A percentile compares a stretch with the other conserved stretches of the same genome.
Evolutionary conservation across 2,888 invertebrate genomes (phyloP).

Genomic region (Hydrotaea diabolus): DNA sequence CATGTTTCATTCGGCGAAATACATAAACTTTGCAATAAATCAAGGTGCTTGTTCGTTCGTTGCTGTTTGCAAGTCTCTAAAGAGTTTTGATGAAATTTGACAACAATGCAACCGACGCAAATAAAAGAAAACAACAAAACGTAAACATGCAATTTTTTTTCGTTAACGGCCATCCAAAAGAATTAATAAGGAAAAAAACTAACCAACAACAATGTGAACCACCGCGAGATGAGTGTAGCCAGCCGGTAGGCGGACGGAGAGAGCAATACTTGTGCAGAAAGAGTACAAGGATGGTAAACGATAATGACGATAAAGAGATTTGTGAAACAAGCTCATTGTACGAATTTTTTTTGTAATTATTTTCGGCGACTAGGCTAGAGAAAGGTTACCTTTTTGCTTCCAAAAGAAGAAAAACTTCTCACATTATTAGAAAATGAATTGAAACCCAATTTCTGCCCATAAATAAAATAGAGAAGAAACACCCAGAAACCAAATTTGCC

Average conservation of each 20-base stretch:
- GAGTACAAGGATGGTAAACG: background rate
- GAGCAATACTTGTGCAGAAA: background rate
- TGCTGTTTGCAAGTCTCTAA: background rate
- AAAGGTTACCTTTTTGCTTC: background rate
- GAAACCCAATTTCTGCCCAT: background rate
- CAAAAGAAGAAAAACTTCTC: background rate
- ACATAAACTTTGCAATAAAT: conserved; percentile 33
- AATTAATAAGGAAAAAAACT: background rate
- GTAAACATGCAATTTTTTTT: conserved; percentile 29
- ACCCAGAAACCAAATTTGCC: no score
- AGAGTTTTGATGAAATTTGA: conserved; percentile 38
- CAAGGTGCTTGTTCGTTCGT: conserved; percentile 22
- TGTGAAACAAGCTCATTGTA: background rate
- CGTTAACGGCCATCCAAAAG: background rate
- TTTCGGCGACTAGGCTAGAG: background rate
- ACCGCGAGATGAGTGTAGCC: background rate
- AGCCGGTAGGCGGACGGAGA: background rate
- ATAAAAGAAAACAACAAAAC: background rate
- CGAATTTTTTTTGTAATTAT: no score
- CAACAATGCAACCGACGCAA: conserved; percentile 12
- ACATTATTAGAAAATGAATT: background rate
- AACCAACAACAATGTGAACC: background rate
- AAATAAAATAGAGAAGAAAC: background rate
- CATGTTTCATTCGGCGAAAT: background rate
- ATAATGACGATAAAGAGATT: background rate